Conservation (phyloP, 2,113 vertebrate species). For the Morone chrysops region DNA sequence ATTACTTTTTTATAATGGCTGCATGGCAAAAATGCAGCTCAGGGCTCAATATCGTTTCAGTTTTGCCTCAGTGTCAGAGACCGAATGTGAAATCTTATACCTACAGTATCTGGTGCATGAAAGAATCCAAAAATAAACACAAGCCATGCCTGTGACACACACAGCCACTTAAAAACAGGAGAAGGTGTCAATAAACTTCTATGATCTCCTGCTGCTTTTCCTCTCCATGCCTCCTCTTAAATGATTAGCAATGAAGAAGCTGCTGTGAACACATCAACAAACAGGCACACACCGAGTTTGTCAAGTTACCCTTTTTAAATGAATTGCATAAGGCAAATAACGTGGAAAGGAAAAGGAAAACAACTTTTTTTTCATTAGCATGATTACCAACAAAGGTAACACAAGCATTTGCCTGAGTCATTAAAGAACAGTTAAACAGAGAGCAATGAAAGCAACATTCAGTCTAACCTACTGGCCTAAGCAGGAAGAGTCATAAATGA, state of each 20-base stretch:
- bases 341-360: not conserved
- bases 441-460: not conserved
- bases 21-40: slow-evolving; percentile 31
- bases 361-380: not conserved
- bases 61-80: not conserved
- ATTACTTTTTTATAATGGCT: slow-evolving; percentile 43
- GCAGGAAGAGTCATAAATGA: slow-evolving; percentile 58
- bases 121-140: slow-evolving; percentile 19
- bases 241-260: not conserved
- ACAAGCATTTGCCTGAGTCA: not conserved
- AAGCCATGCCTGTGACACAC: slow-evolving; percentile 10
- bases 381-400: not conserved
- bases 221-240: not conserved
- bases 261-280: slow-evolving; percentile 4
- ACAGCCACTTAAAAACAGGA: slow-evolving; percentile 1
- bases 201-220: not conserved
- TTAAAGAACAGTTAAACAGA: not conserved
- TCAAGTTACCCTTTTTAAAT: not conserved
- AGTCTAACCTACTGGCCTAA: slow-evolving; percentile 6
- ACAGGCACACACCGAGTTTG: not conserved
- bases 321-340: not conserved
- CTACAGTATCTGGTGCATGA: not conserved
- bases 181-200: not conserved
- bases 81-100: not conserved
- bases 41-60: slow-evolving; percentile 13